Conservation (phyloP, 2,113 vertebrate genomes). For the Eurypyga helias region DNA sequence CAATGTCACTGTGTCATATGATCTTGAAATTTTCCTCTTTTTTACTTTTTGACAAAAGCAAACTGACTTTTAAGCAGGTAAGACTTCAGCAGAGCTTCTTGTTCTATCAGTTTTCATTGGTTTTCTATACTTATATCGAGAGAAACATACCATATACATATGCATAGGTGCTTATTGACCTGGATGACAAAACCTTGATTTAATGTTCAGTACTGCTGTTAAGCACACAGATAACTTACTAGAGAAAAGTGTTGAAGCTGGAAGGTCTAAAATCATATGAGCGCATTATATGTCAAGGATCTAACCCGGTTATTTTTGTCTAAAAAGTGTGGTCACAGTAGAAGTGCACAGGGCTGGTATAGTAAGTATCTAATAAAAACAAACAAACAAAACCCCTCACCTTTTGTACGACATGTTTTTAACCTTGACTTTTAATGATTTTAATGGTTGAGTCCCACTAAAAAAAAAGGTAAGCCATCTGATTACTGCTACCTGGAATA, state of each 20-base stretch:
- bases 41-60: neutral
- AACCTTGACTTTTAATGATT: too few relatives aligned
- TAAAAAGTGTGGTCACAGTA: too few relatives aligned
- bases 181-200: neutral
- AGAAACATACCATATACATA: neutral
- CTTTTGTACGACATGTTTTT: too few relatives aligned
- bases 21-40: neutral
- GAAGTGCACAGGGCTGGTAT: too few relatives aligned
- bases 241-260: neutral
- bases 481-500: neutral
- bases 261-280: too few relatives aligned
- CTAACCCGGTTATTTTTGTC: too few relatives aligned
- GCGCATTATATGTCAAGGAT: too few relatives aligned
- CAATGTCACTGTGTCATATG: neutral
- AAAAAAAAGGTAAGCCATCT: neutral
- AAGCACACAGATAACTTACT: neutral
- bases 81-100: neutral
- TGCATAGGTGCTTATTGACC: accelerated
- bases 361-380: too few relatives aligned
- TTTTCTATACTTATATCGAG: neutral
- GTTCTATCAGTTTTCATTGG: neutral
- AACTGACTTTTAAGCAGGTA: neutral
- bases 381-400: too few relatives aligned
- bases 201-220: neutral
- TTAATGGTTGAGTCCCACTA: neutral